Base-by-base conservation (phyloP, 2,113 vertebrate genomes). In the Cephalopterus ornatus region DNA sequence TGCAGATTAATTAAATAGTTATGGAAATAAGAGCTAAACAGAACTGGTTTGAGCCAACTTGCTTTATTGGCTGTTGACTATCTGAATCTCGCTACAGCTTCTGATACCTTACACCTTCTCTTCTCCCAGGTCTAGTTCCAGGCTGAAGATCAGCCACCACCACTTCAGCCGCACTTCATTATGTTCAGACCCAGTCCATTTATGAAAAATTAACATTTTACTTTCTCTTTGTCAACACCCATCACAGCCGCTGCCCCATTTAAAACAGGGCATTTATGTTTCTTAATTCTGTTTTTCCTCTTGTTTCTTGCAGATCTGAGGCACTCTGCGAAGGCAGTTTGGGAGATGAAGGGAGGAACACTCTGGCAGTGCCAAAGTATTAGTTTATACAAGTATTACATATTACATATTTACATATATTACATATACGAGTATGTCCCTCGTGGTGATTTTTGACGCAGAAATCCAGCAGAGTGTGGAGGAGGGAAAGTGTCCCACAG, bases 1-100 rank as follows among this genome's bases (percentile, higher is more conserved):
- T 77, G 24, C 26, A 78, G 72, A 91, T 92, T 96, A 96, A 96
- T 92, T 95, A 96, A 95, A 96, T 94, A 90, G 85, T 88, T 95
- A 95, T 70, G 85, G 76, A 92, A 97, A 96, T 86, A 61, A 96
- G 85, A 84, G 11, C 68, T 94, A 79, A 95, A 88, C 65, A 89
- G 53, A 77, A 82, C 58, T 16, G 21, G 49, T 89, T 70, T 88
- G 81, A 96, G 86, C 65, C 65, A 92, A 47, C 73, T 85, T 77
- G 55, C 59, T 42, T 94, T 91, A 89, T 53, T 95, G 85, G 74
- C 89, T 85, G 33, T 39, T 80, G 67, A 85, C 30, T 91, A 73
- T 12, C 82, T 49, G 73, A 86, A 90, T 59, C 68, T 62, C 4
- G 3, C 75, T 74, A 46, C 18, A 70, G 61, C 44, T 77, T 92